phyloP scores from a whole-genome alignment of 35 echinoderm and acorn worm species.

The Apostichopus parvimensis region DNA sequence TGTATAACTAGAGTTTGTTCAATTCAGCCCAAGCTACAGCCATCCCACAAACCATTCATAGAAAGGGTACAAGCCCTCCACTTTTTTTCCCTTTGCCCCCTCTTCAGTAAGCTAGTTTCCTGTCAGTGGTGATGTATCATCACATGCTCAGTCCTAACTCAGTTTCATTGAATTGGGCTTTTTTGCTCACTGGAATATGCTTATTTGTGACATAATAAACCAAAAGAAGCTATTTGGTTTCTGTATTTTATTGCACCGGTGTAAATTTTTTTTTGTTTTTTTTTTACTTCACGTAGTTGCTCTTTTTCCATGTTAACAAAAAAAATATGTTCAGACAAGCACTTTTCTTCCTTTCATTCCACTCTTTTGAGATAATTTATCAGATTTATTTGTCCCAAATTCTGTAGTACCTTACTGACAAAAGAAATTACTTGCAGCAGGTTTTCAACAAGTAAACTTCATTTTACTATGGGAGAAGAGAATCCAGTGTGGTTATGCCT shows the following conservation, averaged over 20 bases:
- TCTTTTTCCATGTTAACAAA: not conserved
- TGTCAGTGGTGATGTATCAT: not conserved
- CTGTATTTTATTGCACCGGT: not conserved
- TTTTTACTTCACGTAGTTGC: not conserved
- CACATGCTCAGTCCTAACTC: not conserved
- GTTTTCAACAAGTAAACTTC: no score
- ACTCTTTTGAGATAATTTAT: not conserved
- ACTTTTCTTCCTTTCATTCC: not conserved
- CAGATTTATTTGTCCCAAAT: no score
- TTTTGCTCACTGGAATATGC: not conserved
- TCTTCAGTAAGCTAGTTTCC: not conserved
- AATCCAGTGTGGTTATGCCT: no score
- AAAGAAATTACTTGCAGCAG: no score
- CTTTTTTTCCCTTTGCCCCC: not conserved
- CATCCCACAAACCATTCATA: not conserved
- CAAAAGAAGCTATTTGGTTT: not conserved
- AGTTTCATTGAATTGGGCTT: not conserved
- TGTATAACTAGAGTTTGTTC: not conserved
- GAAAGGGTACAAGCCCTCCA: not conserved
- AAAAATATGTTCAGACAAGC: not conserved
- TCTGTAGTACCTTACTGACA: no score
- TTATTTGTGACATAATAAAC: conserved; percentile 4
- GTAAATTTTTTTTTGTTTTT: not conserved
- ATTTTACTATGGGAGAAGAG: no score
- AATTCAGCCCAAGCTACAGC: not conserved